Conservation (phyloP, 2,113 vertebrate species). For the Hippocampus abdominalis region DNA sequence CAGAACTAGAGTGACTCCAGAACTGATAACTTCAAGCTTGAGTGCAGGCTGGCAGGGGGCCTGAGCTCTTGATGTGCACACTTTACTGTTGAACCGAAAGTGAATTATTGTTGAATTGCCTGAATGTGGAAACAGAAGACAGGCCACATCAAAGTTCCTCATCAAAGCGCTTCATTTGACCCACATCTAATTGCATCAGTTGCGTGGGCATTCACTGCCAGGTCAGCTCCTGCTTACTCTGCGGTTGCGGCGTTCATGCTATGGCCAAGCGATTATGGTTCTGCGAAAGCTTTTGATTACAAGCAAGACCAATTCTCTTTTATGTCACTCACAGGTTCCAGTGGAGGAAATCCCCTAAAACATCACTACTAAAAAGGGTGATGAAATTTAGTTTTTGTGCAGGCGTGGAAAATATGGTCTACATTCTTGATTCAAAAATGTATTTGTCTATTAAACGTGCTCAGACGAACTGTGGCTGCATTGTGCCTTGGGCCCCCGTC, state of each 20-base stretch:
- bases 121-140: slow-evolving; percentile 40
- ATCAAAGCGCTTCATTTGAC: slow-evolving; percentile 64
- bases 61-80: slow-evolving; percentile 11
- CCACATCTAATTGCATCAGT: slow-evolving; percentile 65
- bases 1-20: neutral
- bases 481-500: slow-evolving; percentile 61
- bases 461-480: slow-evolving; percentile 69
- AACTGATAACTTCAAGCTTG: slow-evolving; percentile 12
- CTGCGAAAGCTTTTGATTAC: slow-evolving; percentile 54
- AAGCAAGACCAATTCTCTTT: slow-evolving; percentile 34
- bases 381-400: slow-evolving; percentile 29
- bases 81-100: slow-evolving; percentile 33
- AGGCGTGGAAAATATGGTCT: slow-evolving; percentile 60
- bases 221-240: slow-evolving; percentile 39
- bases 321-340: slow-evolving; percentile 46
- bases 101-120: slow-evolving; percentile 25
- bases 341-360: slow-evolving; percentile 36
- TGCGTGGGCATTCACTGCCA: slow-evolving; percentile 38
- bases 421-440: slow-evolving; percentile 64
- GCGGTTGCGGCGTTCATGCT: slow-evolving; percentile 31
- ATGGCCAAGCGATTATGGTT: slow-evolving; percentile 20
- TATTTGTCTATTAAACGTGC: slow-evolving; percentile 61
- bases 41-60: slow-evolving; percentile 16
- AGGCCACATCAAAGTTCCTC: slow-evolving; percentile 60
- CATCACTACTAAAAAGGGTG: slow-evolving; percentile 26